Evolutionary conservation across 1,140 invertebrate genomes (phyloP).

Genomic region (Halotydeus destructor): DNA sequence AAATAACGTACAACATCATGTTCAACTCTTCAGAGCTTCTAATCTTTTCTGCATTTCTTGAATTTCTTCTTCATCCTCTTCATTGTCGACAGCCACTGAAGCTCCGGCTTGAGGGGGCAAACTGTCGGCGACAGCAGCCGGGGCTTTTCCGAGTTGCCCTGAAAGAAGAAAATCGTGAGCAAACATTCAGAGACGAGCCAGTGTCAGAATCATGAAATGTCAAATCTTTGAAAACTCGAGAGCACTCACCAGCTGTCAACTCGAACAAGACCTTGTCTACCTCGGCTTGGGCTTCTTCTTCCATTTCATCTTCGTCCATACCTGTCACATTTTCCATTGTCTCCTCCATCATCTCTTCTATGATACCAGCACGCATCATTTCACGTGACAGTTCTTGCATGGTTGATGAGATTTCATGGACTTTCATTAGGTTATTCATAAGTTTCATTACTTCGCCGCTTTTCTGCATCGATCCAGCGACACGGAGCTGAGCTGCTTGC

Average conservation of each 20-base stretch:
- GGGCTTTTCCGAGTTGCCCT: conserved; percentile 63
- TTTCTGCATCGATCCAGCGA: conserved; percentile 71
- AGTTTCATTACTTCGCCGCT: conserved; percentile 92
- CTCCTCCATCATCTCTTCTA: conserved; percentile 98
- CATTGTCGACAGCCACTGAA: conserved; percentile 27
- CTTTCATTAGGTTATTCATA: conserved; percentile 71
- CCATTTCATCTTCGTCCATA: conserved; percentile 65
- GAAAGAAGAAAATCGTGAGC: conserved; percentile 11
- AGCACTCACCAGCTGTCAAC: conserved; percentile 60
- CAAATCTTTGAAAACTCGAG: too few species aligned
- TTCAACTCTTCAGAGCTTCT: conserved; percentile 55
- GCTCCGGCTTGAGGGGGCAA: conserved; percentile 24
- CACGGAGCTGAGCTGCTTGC: conserved; percentile 71
- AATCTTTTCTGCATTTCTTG: conserved; percentile 64
- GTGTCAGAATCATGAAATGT: conserved; percentile 2
- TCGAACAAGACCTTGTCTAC: conserved; percentile 92
- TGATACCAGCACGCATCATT: conserved; percentile 98
- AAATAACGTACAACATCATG: too few species aligned
- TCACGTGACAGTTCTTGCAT: conserved; percentile 96
- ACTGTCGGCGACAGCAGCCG: conserved; percentile 33
- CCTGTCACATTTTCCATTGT: conserved; percentile 57
- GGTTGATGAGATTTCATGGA: conserved; percentile 79
- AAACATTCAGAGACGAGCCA: neutral
- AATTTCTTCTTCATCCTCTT: conserved; percentile 52
- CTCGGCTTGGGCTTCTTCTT: conserved; percentile 77